Evolutionary conservation across 2,888 invertebrate genomes (phyloP).

Genomic region (Arrhopalites spinosus): DNA sequence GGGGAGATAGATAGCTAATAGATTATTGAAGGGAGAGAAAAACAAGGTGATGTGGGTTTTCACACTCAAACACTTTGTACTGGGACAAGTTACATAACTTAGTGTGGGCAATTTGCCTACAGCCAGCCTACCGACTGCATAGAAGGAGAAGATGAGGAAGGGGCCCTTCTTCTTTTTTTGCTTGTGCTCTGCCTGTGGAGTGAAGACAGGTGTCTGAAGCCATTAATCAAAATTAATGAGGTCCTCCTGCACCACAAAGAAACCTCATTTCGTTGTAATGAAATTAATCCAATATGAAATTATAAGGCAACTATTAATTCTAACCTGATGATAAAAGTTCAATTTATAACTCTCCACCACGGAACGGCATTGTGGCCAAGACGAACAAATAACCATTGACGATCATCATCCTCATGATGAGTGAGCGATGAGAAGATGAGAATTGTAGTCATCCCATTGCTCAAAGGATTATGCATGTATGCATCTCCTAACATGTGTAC

Average conservation of each 20-base stretch:
- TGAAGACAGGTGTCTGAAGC: conserved; percentile 52
- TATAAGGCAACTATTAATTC: conserved; percentile 40
- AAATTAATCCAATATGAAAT: conserved; percentile 49
- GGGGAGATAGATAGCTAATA: not conserved
- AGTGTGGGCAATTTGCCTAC: conserved; percentile 37
- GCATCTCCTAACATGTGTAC: not conserved
- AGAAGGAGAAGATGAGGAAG: conserved; percentile 3
- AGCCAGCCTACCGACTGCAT: conserved; percentile 23
- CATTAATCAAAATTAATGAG: conserved; percentile 56
- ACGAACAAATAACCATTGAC: conserved; percentile 27
- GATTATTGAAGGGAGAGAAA: not conserved
- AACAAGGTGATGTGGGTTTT: conserved; percentile 17
- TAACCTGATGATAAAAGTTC: conserved; percentile 39
- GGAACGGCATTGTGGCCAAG: not conserved
- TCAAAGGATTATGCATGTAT: not conserved
- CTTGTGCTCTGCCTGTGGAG: conserved; percentile 16
- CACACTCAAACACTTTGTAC: conserved; percentile 17
- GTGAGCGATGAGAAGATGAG: not conserved
- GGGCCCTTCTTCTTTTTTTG: conserved; percentile 18
- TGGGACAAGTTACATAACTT: conserved; percentile 15
- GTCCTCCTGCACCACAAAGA: conserved; percentile 50
- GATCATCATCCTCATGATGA: not conserved
- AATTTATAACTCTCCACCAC: conserved; percentile 29
- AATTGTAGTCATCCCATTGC: not conserved
- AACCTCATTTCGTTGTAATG: conserved; percentile 54